Percentiles rank a stretch among this genome's conserved stretches.
Evolutionary conservation across 1,140 invertebrate genomes (phyloP).

Genomic region (Drosophila mauritiana): DNA sequence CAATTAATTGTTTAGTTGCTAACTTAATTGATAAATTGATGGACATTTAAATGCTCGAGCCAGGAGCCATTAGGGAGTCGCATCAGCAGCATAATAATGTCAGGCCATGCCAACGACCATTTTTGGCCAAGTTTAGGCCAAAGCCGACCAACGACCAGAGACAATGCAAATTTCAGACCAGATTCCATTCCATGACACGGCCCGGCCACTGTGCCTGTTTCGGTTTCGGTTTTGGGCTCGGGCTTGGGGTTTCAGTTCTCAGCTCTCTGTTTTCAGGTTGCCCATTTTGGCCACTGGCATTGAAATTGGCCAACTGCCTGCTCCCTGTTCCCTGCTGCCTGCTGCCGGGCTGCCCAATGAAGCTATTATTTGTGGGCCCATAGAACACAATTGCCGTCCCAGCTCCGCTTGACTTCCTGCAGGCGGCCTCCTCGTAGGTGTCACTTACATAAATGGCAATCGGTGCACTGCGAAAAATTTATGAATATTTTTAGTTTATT

Average conservation of each 20-base stretch:
- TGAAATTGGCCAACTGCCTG: slow-evolving; percentile 46
- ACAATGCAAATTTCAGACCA: slow-evolving; percentile 80
- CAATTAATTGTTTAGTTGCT: slow-evolving; percentile 71
- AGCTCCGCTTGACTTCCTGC: slow-evolving; percentile 31
- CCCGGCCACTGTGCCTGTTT: slow-evolving; percentile 21
- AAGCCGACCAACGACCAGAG: slow-evolving; percentile 30
- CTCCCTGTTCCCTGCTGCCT: slow-evolving; percentile 11
- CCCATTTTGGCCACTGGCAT: slow-evolving; percentile 63
- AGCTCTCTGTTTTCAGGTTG: slow-evolving; percentile 20
- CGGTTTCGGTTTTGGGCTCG: too few species aligned
- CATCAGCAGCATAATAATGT: slow-evolving; percentile 66
- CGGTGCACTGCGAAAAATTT: slow-evolving; percentile 20
- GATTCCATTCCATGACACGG: slow-evolving; percentile 70
- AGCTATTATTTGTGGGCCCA: slow-evolving; percentile 78
- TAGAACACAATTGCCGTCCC: slow-evolving; percentile 52
- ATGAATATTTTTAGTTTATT: too few species aligned
- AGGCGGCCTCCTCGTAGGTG: slow-evolving; percentile 60
- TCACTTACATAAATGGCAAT: slow-evolving; percentile 67
- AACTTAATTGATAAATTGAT: slow-evolving; percentile 77
- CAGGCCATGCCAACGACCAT: slow-evolving; percentile 60
- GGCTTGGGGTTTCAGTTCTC: slow-evolving; percentile 8
- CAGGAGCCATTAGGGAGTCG: slow-evolving; percentile 62
- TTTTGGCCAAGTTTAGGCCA: slow-evolving; percentile 60
- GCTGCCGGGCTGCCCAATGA: slow-evolving; percentile 55
- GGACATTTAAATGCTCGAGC: slow-evolving; percentile 67